Evolutionary conservation across 2,113 vertebrate genomes (phyloP), one percentile per base, ranked within the genome.

Genomic region (Shinisaurus crocodilurus): DNA sequence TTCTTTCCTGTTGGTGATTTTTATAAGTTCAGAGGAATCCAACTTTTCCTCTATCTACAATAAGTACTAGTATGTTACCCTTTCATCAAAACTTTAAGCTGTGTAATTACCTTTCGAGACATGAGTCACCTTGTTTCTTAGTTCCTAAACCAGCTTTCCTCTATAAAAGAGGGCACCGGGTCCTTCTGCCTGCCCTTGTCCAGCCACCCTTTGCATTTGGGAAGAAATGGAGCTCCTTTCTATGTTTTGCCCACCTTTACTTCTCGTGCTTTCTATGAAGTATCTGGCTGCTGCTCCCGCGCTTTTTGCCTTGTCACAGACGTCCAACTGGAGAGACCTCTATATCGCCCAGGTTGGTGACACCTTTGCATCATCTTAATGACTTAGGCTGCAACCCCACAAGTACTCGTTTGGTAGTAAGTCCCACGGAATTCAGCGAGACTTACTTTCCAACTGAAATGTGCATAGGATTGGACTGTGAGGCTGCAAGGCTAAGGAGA

Each of bases 81-180:
- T 85, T 0, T 96, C 95, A 96, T 95, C 95, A 94, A 92, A 84
- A 77, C 76, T 40, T 12, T 7, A 92, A 86, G 88, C 91, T 95
- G 90, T 96, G 3, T 96, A 96, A 97, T 96, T 97, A 96, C 84
- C 57, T 76, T 95, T 83, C 83, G 93, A 97, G 96, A 97, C 96
- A 93, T 96, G 96, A 96, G 82, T 96, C 96, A 97, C 93, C 92
- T 91, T 77, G 82, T 72, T 77, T 94, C 63, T n/a, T 65, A 88
- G 79, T 80, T 70, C 91, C 88, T 90, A 95, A 92, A 93, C 94
- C 92, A 91, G 92, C 29, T 67, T 88, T 63, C 94, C 92, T 96
- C 96, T 97, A 96, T 95, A 96, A 97, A 95, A 92, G 86, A 86
- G 50, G 57, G 63, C 89, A 57, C 45, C 25, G 72, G 92, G 89